Evolutionary conservation across 2,797 vertebrate species (phyloP).

Genomic region (Glossophaga mutica): DNA sequence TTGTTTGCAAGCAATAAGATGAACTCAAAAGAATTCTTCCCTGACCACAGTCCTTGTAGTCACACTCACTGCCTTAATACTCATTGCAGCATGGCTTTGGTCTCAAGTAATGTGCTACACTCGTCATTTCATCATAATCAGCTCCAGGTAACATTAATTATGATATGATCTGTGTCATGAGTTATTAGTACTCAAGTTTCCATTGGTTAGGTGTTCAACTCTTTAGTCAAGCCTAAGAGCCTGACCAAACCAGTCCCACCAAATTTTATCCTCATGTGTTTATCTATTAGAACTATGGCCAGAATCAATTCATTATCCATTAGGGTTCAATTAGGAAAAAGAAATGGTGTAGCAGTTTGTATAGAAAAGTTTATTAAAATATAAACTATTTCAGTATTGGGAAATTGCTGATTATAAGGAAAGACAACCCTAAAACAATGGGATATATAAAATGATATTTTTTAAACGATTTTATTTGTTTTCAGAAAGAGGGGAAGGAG

Average conservation of each 20-base stretch:
- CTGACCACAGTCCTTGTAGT: background rate
- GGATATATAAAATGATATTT: background rate
- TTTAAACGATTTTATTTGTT: too few species aligned
- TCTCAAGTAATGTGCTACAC: background rate
- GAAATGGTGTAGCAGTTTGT: background rate
- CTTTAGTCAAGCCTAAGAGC: background rate
- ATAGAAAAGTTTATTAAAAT: background rate
- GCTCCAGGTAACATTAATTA: background rate
- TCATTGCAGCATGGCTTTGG: background rate
- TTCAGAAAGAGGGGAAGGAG: too few species aligned
- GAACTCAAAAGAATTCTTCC: background rate
- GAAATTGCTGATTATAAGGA: background rate
- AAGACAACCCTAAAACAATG: background rate
- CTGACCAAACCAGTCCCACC: background rate
- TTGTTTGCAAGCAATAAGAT: background rate
- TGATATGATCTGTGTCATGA: too few species aligned
- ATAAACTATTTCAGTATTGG: background rate
- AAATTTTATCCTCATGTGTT: background rate
- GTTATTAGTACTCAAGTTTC: background rate
- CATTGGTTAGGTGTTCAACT: background rate
- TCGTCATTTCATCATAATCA: background rate
- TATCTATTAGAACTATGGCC: background rate
- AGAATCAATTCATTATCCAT: background rate
- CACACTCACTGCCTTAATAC: background rate
- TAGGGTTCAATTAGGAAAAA: background rate